These are phyloP conservation scores for Micromys minutus DNA, from an alignment of 2,113 vertebrate genomes.

Conservation along the genomic window DNA sequence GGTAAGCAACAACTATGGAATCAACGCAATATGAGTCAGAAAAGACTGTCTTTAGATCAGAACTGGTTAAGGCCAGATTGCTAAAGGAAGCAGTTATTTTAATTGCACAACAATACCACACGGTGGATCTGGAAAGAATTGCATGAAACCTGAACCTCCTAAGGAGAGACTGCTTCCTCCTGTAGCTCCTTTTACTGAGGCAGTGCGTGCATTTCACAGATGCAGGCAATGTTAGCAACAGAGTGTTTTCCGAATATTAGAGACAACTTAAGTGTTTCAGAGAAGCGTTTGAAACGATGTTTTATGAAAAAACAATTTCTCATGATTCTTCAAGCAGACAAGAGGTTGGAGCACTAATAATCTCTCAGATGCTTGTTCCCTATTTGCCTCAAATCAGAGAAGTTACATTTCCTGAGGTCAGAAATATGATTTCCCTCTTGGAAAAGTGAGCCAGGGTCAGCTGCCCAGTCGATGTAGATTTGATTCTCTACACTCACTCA, in stretches of 20 bases:
- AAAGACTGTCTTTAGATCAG: background rate
- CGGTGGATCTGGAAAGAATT: conserved; percentile 58
- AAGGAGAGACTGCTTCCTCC: too few species aligned
- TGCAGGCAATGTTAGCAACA: background rate
- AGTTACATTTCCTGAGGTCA: background rate
- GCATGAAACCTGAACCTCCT: background rate
- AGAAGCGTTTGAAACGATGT: background rate
- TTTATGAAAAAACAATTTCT: background rate
- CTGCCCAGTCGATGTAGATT: background rate
- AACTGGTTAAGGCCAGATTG: background rate
- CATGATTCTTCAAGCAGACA: too few species aligned
- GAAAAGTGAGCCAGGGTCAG: background rate
- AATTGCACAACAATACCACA: conserved; percentile 62
- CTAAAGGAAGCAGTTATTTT: background rate
- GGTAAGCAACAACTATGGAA: background rate
- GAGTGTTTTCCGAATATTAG: background rate
- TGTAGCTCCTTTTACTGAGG: background rate
- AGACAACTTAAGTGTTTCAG: conserved; percentile 19
- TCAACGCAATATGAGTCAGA: background rate
- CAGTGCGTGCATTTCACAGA: background rate
- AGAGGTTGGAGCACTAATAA: background rate
- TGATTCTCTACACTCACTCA: background rate
- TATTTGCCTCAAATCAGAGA: background rate
- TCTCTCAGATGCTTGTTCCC: background rate
- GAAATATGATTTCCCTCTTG: background rate